Evolutionary conservation across 1,140 invertebrate genomes (phyloP), one percentile per base, ranked within the genome.

Genomic region (Camponotus pennsylvanicus): DNA sequence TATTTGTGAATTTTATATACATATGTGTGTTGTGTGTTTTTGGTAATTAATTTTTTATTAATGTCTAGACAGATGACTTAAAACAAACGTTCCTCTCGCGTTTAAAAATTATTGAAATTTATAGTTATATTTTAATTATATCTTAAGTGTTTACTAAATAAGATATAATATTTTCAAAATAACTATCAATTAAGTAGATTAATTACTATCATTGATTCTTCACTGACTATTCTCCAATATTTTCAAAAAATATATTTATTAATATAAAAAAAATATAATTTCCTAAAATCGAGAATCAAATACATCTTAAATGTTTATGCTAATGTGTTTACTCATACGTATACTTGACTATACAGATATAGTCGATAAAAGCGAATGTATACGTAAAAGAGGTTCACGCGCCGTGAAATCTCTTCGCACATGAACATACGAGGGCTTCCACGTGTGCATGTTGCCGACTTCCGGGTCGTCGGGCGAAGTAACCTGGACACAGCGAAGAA

Each of bases 381-480:
- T 76, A 69, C 40, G 70, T 63, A 59, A 42, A 73, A n/a, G 57
- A 87, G 87, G 71, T 86, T 89, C 64, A 84, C 55, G 79, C 57
- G 87, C n/a, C 78, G 79, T 70, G 64, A 83, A 89, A 86, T 59
- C 82, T 84, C 82, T 84, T 84, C 13, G 37, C 85, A 37, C 63
- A 71, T 64, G 82, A 57, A 64, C 80, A 59, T 52, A 64, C 69
- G 70, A 63, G 79, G 70, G 9, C 82, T 73, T 82, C 55, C 85
- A 84, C 66, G 75, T 90, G 59, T 76, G 55, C 63, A 61, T 57
- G 34, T 45, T 55, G 76, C 21, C 75, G 69, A 73, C 90, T 91
- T 91, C 88, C 90, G 88, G 89, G 90, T 91, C 90, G 84, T 91
- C 88, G 87, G 87, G 90, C 82, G 87, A 76, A 66, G 61, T 69